Evolutionary conservation across 2,113 vertebrate genomes (phyloP).

Genomic region (Trichomycterus rosablanca): DNA sequence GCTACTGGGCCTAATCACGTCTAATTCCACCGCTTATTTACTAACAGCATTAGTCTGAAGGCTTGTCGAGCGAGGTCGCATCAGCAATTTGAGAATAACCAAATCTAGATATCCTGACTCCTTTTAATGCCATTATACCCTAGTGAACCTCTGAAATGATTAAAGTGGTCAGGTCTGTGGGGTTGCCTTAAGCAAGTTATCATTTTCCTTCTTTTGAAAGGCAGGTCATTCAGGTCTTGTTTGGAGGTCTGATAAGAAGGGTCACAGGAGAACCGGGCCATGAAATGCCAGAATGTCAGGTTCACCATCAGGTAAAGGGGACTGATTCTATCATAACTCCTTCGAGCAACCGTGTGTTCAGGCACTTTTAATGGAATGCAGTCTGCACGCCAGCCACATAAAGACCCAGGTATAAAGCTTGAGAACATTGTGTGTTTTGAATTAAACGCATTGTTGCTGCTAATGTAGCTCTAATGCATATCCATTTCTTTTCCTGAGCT

Average conservation of each 20-base stretch:
- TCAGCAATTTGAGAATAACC: conserved; percentile 43
- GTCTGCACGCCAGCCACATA: conserved; percentile 22
- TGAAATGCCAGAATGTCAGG: conserved; percentile 46
- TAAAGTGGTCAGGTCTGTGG: conserved; percentile 33
- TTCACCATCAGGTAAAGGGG: conserved; percentile 47
- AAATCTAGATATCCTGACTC: conserved; percentile 37
- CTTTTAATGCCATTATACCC: conserved; percentile 42
- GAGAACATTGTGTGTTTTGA: conserved; percentile 26
- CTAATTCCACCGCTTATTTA: conserved; percentile 32
- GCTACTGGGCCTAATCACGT: conserved; percentile 37
- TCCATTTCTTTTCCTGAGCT: conserved; percentile 31
- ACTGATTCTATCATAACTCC: conserved; percentile 43
- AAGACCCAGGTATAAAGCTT: conserved; percentile 30
- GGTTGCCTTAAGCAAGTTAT: conserved; percentile 46
- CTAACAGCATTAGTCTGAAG: conserved; percentile 43
- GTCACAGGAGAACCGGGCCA: conserved; percentile 30
- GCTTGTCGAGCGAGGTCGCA: conserved; percentile 27
- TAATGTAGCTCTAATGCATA: conserved; percentile 43
- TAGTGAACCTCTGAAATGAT: conserved; percentile 39
- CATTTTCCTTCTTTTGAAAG: conserved; percentile 40
- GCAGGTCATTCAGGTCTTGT: conserved; percentile 46
- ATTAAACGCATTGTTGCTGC: conserved; percentile 32
- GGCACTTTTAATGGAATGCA: conserved; percentile 37
- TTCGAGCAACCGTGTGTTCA: conserved; percentile 30
- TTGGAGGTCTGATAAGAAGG: conserved; percentile 44